Evolutionary conservation across 1,140 invertebrate species (phyloP).

Genomic region (Drosophila persimilis): DNA sequence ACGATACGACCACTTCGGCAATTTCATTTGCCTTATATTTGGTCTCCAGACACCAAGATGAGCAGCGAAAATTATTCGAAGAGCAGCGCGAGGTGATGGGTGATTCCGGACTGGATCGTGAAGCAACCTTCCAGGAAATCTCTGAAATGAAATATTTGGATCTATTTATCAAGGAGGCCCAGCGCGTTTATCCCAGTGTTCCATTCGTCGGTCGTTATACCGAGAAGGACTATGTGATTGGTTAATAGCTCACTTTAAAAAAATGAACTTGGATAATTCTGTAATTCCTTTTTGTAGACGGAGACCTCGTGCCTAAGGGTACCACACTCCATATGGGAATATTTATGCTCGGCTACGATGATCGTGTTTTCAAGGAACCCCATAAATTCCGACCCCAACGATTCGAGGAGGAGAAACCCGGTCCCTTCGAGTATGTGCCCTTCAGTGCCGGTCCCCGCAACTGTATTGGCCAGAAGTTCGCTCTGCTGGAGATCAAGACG

Average conservation of each 20-base stretch:
- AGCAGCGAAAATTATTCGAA: slow-evolving; percentile 81
- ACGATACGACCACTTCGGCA: slow-evolving; percentile 82
- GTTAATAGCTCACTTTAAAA: slow-evolving; percentile 15
- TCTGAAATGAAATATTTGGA: slow-evolving; percentile 88
- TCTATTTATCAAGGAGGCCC: slow-evolving; percentile 86
- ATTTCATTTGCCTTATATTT: slow-evolving; percentile 76
- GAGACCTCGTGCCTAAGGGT: slow-evolving; percentile 42
- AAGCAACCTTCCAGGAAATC: slow-evolving; percentile 85
- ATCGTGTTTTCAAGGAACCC: slow-evolving; percentile 87
- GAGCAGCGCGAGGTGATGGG: slow-evolving; percentile 84
- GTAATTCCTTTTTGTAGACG: slow-evolving; percentile 18
- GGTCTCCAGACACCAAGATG: slow-evolving; percentile 65
- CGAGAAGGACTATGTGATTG: slow-evolving; percentile 44
- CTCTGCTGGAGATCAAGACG: slow-evolving; percentile 83
- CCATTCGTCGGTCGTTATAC: slow-evolving; percentile 85
- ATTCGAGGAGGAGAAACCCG: slow-evolving; percentile 84
- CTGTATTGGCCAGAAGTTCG: slow-evolving; percentile 84
- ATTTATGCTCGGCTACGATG: slow-evolving; percentile 53
- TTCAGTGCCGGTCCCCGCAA: slow-evolving; percentile 84
- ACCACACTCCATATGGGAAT: slow-evolving; percentile 48
- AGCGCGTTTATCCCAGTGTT: slow-evolving; percentile 88
- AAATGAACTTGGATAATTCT: background rate
- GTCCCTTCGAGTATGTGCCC: slow-evolving; percentile 85
- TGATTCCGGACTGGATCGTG: slow-evolving; percentile 74
- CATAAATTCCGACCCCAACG: slow-evolving; percentile 90